Evolutionary conservation across 2,888 invertebrate genomes (phyloP).

Genomic region (Brachypalpus laphriformis): DNA sequence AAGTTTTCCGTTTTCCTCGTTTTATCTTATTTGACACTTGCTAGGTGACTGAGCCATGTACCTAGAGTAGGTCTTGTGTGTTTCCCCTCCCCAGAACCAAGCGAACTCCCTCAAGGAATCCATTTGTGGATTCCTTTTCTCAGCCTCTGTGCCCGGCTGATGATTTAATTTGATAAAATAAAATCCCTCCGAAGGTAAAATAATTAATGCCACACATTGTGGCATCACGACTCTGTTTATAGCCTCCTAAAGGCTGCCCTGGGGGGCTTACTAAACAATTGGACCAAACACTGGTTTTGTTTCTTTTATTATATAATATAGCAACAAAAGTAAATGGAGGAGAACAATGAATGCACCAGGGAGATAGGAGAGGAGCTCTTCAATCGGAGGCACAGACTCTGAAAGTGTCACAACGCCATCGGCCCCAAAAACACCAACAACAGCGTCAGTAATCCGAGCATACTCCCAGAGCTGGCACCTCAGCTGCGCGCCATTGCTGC

Average conservation of each 20-base stretch:
- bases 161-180: slow-evolving; percentile 71
- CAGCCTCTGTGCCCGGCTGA: slow-evolving; percentile 25
- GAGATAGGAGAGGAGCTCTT: slow-evolving; percentile 4
- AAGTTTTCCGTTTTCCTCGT: slow-evolving; percentile 65
- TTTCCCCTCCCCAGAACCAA: slow-evolving; percentile 32
- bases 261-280: slow-evolving; percentile 25
- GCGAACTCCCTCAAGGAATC: slow-evolving; percentile 25
- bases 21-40: slow-evolving; percentile 68
- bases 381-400: slow-evolving; percentile 1
- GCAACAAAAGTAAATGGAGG: slow-evolving; percentile 26
- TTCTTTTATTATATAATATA: slow-evolving; percentile 35
- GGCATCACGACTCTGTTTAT: slow-evolving; percentile 64
- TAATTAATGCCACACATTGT: slow-evolving; percentile 73
- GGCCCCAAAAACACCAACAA: background rate
- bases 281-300: slow-evolving; percentile 10
- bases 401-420: slow-evolving; percentile 67
- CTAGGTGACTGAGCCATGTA: slow-evolving; percentile 33
- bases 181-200: slow-evolving; percentile 58
- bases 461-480: slow-evolving; percentile 42
- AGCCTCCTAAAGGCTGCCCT: slow-evolving; percentile 14
- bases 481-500: slow-evolving; percentile 5
- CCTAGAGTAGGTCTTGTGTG: background rate
- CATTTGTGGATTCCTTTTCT: slow-evolving; percentile 8
- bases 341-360: slow-evolving; percentile 39
- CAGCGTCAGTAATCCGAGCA: slow-evolving; percentile 40